Base-by-base conservation (phyloP, 2,888 invertebrate species). In the Rhagonycha lutea region DNA sequence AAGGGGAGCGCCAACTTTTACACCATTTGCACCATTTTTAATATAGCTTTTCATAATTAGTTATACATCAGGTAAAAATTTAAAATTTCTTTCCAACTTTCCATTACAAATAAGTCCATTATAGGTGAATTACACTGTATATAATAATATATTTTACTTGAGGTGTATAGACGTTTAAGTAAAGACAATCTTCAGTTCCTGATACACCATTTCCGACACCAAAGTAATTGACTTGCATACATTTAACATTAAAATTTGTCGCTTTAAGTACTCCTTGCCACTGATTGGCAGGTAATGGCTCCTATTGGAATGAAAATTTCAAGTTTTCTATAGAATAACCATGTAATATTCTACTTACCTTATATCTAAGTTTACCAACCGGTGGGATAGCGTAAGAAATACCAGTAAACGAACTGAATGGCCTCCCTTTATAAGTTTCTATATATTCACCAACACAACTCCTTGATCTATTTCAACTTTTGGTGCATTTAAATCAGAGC, bases 181-280 rank as follows among this genome's bases (percentile, higher is more conserved):
- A 96, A 1, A 97, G 89, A 83, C 96, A 97, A 86, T 97, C 96
- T 86, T 97, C 96, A 77, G 89, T 90, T 0, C 95, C 95, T 61
- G 91, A 91, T 60, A 94, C 28, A 1, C 10, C 61, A 14, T 14
- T 14, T n/a, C 29, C 23, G 5, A 5, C n/a, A 2, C 1, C 1
- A 18, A 68, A 28, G 3, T 29, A 9, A 32, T 68, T 24, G 28
- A 93, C 89, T 86, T 96, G 96, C 0, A 94, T 92, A 84, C 96
- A 97, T 26, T 26, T 4, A 26, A 26, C 26, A 7, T 26, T 7
- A 26, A 26, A 26, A 26, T 26, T 26, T 26, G 26, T 26, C 26
- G 26, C 26, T 26, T 4, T 26, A 4, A 26, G 7, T 26, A 26
- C 26, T 26, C 26, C 26, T 26, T 4, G 7, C 26, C 26, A 26